Base-by-base conservation (phyloP, 2,797 vertebrate genomes). In the Zenarchopterus dispar region DNA sequence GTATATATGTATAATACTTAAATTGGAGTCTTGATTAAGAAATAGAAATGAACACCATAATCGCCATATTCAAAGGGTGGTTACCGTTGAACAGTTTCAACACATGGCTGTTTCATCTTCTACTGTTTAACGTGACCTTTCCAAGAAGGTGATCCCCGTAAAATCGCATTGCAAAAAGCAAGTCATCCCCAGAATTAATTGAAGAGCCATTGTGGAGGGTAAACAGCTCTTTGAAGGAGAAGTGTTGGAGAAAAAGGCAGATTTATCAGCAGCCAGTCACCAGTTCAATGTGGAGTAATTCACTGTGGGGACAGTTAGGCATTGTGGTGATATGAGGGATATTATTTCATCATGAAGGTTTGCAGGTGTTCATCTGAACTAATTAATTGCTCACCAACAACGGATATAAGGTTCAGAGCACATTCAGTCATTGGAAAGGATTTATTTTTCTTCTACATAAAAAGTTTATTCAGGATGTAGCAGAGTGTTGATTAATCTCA, bases 201-300 rank as follows among this genome's bases (percentile, higher is more conserved):
- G 58, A 33, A 39, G 11, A 24, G 19, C 19, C 26, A 51, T 23
- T 44, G 59, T n/a, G 1, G 51, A 51, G 36, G 52, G 19, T 10
- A 17, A 44, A 11, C 22, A 0, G 41, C 51, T 28, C 28, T 68
- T 22, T 0, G 17, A 23, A 56, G 50, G 11, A 49, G 42, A 26
- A 43, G 17, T 17, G 6, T 43, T 41, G 11, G 49, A 43, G 48
- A 26, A 67, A 66, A 67, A 63, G 41, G 4, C 0, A 2, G 9
- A 86, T 64, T 67, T 52, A 79, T 83, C 67, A 61, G 22, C 55
- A 7, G 67, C 45, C 58, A 51, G 53, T 76, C 59, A 58, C 68
- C 73, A 24, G 74, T 51, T 62, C 58, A 67, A 31, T 61, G 62
- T 45, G 44, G 46, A 48, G 45, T 56, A 24, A 66, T 55, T 73